Conservation (phyloP, 2,113 vertebrate genomes). For the Melozone crissalis region DNA sequence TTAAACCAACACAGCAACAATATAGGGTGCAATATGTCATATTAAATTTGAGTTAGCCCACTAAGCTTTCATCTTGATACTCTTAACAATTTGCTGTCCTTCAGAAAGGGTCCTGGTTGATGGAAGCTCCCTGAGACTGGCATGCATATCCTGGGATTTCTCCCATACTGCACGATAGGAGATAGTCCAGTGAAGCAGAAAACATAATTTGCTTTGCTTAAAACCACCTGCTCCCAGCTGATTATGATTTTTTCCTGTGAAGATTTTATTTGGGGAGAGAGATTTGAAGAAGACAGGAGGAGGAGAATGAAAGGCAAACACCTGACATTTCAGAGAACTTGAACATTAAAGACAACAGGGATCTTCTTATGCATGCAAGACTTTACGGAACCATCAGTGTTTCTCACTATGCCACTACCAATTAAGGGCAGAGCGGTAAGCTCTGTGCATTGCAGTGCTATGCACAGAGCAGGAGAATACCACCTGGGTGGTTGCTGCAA, state of each 20-base stretch:
- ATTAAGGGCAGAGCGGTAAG: background rate
- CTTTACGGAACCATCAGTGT: background rate
- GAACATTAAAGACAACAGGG: background rate
- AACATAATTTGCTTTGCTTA: constrained; percentile 46
- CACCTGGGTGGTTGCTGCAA: background rate
- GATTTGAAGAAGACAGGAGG: background rate
- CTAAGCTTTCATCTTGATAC: background rate
- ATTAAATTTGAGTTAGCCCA: background rate
- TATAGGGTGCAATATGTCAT: background rate
- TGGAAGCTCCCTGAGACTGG: background rate
- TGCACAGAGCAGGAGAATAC: background rate
- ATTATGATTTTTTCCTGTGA: background rate
- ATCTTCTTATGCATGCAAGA: background rate
- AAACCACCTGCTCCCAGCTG: background rate
- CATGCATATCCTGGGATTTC: background rate
- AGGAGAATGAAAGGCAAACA: background rate
- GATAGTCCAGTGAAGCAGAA: constrained; percentile 26
- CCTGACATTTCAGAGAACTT: background rate
- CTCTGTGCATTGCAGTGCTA: background rate
- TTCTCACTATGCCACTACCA: background rate
- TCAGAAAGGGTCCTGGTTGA: background rate
- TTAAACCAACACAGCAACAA: background rate
- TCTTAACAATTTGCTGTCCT: background rate
- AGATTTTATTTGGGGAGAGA: background rate
- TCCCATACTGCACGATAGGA: constrained; percentile 8